Conservation (phyloP, 2,888 invertebrate species). For the Beris chalybata region DNA sequence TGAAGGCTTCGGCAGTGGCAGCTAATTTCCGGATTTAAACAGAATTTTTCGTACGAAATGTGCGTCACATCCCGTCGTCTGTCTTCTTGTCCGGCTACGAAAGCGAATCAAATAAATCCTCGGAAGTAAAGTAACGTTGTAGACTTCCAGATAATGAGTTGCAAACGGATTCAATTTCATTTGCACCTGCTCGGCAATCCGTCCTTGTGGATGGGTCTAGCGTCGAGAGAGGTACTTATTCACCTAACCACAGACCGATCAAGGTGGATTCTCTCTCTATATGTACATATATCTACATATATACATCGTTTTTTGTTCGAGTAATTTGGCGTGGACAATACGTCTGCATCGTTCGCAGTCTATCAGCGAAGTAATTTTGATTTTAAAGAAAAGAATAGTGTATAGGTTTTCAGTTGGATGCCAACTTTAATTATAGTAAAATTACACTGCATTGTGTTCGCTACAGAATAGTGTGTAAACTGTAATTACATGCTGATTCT, state of each 20-base stretch:
- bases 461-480: too few relatives aligned
- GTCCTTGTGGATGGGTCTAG: slow-evolving; percentile 13
- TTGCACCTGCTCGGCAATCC: slow-evolving; percentile 26
- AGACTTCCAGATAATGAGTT: slow-evolving; percentile 19
- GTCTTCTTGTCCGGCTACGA: neutral
- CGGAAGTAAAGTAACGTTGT: neutral
- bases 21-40: slow-evolving; percentile 28
- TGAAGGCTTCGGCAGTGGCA: slow-evolving; percentile 19
- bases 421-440: too few relatives aligned
- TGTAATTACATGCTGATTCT: too few relatives aligned
- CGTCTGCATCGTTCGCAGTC: too few relatives aligned
- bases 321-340: too few relatives aligned
- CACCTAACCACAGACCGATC: neutral
- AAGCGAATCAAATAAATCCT: neutral
- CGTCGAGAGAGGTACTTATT: neutral
- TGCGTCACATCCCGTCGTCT: neutral
- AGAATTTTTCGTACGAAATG: neutral
- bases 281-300: too few relatives aligned
- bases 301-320: too few relatives aligned
- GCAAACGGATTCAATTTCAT: slow-evolving; percentile 30
- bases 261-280: neutral
- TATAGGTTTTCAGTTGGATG: too few relatives aligned
- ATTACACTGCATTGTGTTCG: too few relatives aligned
- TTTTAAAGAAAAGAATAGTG: too few relatives aligned
- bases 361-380: too few relatives aligned